Conservation (phyloP, 2,888 invertebrate genomes). For the Mimachlamys varia region DNA sequence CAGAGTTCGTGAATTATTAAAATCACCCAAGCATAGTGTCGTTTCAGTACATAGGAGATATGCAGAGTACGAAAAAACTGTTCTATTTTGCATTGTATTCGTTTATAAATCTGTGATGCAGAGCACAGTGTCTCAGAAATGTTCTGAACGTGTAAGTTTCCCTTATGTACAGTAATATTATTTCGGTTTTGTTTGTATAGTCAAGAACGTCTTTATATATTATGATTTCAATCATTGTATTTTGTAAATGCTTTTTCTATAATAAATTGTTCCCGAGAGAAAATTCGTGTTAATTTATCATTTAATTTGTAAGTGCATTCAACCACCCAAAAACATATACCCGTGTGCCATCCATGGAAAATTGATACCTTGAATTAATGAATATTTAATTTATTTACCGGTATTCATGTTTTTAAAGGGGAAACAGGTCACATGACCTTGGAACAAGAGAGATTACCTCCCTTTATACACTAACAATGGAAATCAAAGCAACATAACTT, state of each 20-base stretch:
- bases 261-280: conserved; percentile 18
- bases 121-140: background rate
- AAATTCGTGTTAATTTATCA: background rate
- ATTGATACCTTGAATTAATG: too few relatives aligned
- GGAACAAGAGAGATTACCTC: too few relatives aligned
- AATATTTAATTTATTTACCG: too few relatives aligned
- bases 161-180: background rate
- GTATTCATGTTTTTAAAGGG: too few relatives aligned
- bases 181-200: conserved; percentile 3
- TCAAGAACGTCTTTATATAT: conserved; percentile 9
- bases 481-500: too few relatives aligned
- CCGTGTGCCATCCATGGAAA: too few relatives aligned
- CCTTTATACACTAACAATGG: too few relatives aligned
- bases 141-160: background rate
- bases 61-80: background rate
- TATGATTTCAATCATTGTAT: background rate
- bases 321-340: too few relatives aligned
- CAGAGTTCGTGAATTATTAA: background rate
- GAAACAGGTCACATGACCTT: too few relatives aligned
- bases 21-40: background rate
- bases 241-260: conserved; percentile 31
- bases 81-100: background rate
- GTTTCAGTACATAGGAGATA: background rate
- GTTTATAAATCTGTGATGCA: background rate
- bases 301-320: background rate